These are phyloP conservation scores for Drosophila tropicalis DNA, from an alignment of 1,140 invertebrate genomes.

Conservation along the genomic window DNA sequence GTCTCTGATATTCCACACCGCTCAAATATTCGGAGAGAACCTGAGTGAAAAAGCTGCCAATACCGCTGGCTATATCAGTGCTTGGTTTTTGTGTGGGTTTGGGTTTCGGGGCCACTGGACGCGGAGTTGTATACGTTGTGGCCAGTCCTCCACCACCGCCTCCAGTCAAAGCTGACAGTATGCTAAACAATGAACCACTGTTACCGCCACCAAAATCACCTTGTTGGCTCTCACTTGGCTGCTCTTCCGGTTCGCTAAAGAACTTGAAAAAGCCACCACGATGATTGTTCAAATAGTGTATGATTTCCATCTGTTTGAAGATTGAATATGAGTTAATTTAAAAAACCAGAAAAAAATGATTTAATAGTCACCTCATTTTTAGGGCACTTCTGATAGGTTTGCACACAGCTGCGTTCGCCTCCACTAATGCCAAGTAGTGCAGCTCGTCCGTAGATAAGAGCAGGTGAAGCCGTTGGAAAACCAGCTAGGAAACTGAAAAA, in stretches of 20 bases:
- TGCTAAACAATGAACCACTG: constrained; percentile 67
- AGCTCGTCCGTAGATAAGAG: constrained; percentile 89
- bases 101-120: constrained; percentile 42
- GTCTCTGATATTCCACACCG: constrained; percentile 71
- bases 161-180: constrained; percentile 72
- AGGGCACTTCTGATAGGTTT: constrained; percentile 89
- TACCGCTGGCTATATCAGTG: constrained; percentile 72
- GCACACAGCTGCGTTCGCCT: constrained; percentile 86
- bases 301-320: constrained; percentile 85
- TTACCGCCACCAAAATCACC: constrained; percentile 34
- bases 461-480: constrained; percentile 85
- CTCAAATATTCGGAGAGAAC: constrained; percentile 75
- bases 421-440: constrained; percentile 88
- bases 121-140: constrained; percentile 46
- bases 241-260: constrained; percentile 85
- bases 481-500: constrained; percentile 72
- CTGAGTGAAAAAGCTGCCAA: constrained; percentile 76
- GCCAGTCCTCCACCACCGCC: constrained; percentile 48
- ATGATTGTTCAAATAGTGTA: constrained; percentile 92
- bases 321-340: neutral
- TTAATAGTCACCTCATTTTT: constrained; percentile 84
- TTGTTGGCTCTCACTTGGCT: constrained; percentile 33
- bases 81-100: constrained; percentile 65
- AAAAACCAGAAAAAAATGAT: neutral
- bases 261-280: constrained; percentile 93